These are phyloP conservation scores for Nasonia giraulti DNA, from an alignment of 1,140 invertebrate species.

Conservation along the genomic window DNA sequence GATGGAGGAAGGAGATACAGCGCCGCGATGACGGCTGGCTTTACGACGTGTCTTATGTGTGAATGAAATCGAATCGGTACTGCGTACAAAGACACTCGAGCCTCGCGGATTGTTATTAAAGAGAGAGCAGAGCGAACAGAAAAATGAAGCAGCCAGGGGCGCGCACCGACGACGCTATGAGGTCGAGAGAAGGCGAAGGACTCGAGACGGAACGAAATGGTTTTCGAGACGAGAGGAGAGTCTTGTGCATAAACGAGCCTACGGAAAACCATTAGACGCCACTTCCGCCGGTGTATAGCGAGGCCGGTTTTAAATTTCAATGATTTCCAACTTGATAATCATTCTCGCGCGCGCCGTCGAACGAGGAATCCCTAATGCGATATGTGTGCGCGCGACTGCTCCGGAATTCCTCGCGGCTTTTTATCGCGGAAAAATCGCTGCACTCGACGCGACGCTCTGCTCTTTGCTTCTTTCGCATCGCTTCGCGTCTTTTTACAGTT, in stretches of 20 bases:
- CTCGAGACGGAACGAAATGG: slow-evolving; percentile 51
- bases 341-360: slow-evolving; percentile 2
- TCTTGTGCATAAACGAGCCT: slow-evolving; percentile 38
- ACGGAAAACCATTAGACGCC: slow-evolving; percentile 50
- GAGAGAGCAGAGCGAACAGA: background rate
- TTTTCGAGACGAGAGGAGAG: slow-evolving; percentile 32
- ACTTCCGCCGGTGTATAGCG: slow-evolving; percentile 36
- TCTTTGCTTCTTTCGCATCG: background rate
- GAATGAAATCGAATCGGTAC: too few relatives aligned
- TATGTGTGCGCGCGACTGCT: background rate
- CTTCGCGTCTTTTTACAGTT: background rate
- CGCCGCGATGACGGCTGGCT: too few relatives aligned
- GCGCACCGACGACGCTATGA: slow-evolving; percentile 2
- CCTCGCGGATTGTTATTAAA: background rate
- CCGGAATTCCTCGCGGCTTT: background rate
- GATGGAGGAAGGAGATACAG: background rate
- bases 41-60: too few relatives aligned
- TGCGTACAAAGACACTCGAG: background rate
- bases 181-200: slow-evolving; percentile 34
- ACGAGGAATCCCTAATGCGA: slow-evolving; percentile 34
- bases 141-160: background rate
- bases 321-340: slow-evolving; percentile 45
- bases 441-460: background rate
- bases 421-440: slow-evolving; percentile 15
- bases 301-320: slow-evolving; percentile 49